Evolutionary conservation across 2,113 vertebrate genomes (phyloP).

Genomic region (Azemiops feae): DNA sequence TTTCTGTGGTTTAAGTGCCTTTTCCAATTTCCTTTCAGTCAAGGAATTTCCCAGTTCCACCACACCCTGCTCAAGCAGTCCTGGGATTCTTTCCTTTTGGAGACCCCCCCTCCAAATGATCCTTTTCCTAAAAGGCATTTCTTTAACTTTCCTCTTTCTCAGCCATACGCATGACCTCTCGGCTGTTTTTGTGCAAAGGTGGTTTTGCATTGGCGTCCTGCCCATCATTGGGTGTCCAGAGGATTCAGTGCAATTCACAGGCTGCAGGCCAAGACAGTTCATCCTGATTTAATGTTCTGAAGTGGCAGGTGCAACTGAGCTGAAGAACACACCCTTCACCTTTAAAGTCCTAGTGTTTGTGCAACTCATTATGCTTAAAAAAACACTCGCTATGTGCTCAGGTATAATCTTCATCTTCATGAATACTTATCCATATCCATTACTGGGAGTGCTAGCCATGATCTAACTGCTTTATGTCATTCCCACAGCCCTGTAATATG

Average conservation of each 20-base stretch:
- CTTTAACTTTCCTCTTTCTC: background rate
- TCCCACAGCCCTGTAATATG: background rate
- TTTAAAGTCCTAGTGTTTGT: background rate
- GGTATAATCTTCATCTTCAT: background rate
- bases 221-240: no score
- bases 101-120: background rate
- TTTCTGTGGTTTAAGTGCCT: background rate
- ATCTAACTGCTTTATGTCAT: background rate
- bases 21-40: background rate
- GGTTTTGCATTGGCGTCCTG: background rate
- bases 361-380: background rate
- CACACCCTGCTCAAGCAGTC: background rate
- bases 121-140: background rate
- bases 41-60: background rate
- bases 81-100: background rate
- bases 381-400: background rate
- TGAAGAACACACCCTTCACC: background rate
- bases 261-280: background rate
- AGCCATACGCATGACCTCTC: no score
- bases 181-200: no score
- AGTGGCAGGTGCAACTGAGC: background rate
- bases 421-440: background rate
- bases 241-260: background rate
- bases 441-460: background rate
- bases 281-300: background rate